These are phyloP conservation scores for Megalops atlanticus DNA, from an alignment of 2,113 vertebrate genomes.

Conservation along the genomic window DNA sequence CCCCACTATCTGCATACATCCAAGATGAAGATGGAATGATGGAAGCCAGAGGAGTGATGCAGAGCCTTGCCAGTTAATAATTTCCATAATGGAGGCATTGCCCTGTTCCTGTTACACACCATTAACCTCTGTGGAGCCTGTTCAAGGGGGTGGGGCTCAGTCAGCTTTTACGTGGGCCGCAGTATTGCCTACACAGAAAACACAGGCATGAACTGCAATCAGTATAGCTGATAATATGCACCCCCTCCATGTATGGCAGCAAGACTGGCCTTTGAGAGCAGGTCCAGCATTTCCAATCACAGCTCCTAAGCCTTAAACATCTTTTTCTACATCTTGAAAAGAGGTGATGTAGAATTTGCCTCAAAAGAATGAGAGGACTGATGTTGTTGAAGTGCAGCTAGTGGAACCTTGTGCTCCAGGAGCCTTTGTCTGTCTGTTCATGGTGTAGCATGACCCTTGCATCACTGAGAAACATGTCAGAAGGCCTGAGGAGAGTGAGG, in stretches of 20 bases:
- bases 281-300: background rate
- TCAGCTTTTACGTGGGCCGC: conserved; percentile 17
- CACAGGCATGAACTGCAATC: background rate
- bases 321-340: too few relatives aligned
- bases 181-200: conserved; percentile 6
- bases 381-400: too few relatives aligned
- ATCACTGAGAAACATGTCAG: too few relatives aligned
- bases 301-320: too few relatives aligned
- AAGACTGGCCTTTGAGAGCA: background rate
- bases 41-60: background rate
- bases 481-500: too few relatives aligned
- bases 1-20: background rate
- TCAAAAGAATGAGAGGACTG: too few relatives aligned
- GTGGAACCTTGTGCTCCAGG: too few relatives aligned
- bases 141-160: conserved; percentile 20
- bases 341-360: too few relatives aligned
- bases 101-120: conserved; percentile 43
- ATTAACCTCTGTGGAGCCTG: conserved; percentile 41
- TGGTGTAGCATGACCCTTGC: too few relatives aligned
- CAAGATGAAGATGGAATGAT: background rate
- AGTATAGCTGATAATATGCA: background rate
- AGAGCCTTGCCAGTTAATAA: background rate
- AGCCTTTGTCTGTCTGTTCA: too few relatives aligned
- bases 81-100: background rate
- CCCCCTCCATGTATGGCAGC: background rate